Conservation (phyloP, 1,140 invertebrate genomes). For the Tetramorium alpestre region DNA sequence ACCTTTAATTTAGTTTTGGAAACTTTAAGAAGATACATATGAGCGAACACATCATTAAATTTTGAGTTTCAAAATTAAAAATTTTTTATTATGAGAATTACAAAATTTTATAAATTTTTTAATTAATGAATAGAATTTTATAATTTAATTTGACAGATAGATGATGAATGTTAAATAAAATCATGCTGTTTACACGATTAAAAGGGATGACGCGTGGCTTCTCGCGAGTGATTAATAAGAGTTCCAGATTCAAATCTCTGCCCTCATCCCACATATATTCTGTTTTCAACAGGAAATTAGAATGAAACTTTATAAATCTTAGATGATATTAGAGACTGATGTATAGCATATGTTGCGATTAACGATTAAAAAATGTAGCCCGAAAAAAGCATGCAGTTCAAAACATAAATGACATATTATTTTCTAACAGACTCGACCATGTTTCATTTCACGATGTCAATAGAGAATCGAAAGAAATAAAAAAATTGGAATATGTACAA, state of each 20-base stretch:
- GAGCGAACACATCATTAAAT: background rate
- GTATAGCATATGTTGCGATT: too few relatives aligned
- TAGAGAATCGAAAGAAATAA: too few relatives aligned
- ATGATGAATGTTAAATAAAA: background rate
- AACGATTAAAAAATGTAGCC: background rate
- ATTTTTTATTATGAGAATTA: background rate
- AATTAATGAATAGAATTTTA: background rate
- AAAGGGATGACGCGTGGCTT: background rate
- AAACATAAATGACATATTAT: background rate
- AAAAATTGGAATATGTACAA: too few relatives aligned
- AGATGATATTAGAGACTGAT: too few relatives aligned
- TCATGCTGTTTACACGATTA: background rate
- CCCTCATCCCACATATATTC: too few relatives aligned
- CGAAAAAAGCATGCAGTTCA: background rate
- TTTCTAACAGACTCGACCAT: background rate
- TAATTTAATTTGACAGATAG: background rate
- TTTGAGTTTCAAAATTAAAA: background rate
- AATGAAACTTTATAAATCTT: too few relatives aligned
- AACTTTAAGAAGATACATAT: background rate
- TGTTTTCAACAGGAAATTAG: too few relatives aligned
- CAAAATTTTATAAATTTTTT: background rate
- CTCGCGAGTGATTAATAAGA: too few relatives aligned
- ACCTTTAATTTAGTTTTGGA: background rate
- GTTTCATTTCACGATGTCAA: too few relatives aligned
- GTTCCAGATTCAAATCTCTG: too few relatives aligned